Conservation (phyloP, 2,113 vertebrate species). For the Anthoscopus minutus region DNA sequence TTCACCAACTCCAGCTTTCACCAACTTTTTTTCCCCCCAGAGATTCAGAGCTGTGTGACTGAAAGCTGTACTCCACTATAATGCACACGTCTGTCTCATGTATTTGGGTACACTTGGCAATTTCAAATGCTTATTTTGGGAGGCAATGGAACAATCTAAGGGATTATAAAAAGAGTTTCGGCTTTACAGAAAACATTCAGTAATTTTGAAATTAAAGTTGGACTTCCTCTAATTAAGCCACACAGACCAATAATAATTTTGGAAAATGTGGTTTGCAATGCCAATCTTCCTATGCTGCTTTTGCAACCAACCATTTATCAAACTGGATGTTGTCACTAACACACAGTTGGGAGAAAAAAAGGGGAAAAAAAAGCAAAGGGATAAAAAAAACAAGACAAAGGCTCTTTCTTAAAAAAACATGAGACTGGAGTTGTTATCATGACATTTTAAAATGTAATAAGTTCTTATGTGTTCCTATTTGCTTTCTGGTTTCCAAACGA, state of each 20-base stretch:
- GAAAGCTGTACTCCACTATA: not conserved
- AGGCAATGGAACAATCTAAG: not conserved
- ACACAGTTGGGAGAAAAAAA: not conserved
- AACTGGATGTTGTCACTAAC: not conserved
- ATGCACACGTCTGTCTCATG: not conserved
- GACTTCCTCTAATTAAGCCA: not conserved
- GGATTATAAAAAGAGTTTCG: not conserved
- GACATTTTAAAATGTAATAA: constrained; percentile 59
- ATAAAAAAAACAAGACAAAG: not conserved
- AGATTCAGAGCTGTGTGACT: not conserved
- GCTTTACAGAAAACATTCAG: not conserved
- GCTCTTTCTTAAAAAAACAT: not conserved
- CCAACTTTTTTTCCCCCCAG: not conserved
- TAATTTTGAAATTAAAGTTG: not conserved
- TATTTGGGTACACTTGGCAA: not conserved
- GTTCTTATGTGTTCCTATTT: constrained; percentile 22
- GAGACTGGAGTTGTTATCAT: not conserved
- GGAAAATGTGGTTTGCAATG: not conserved
- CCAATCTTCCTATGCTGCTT: not conserved
- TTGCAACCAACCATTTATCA: not conserved
- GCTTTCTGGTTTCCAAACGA: not conserved
- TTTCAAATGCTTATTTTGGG: not conserved
- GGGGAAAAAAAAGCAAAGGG: no score
- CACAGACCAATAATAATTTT: not conserved
- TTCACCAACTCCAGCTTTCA: not conserved